Percentiles rank a stretch among this genome's conserved stretches.
phyloP scores from a whole-genome alignment of 2,797 vertebrate genomes.

The Chaunax sp. region DNA sequence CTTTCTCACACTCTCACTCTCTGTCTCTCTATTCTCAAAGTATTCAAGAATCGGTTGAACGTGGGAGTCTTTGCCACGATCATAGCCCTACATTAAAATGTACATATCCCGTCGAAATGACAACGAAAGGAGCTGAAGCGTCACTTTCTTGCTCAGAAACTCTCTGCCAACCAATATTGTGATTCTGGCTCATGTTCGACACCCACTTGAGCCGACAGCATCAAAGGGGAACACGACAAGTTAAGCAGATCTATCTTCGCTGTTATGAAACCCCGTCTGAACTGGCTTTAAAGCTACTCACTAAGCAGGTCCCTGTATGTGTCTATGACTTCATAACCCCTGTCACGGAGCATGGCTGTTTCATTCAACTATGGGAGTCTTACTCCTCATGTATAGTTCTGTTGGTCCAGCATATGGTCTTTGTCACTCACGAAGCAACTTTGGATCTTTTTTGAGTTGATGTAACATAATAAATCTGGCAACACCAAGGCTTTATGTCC shows the following conservation, averaged over 20 bases:
- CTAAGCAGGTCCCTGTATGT: slow-evolving; percentile 58
- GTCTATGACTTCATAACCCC: slow-evolving; percentile 66
- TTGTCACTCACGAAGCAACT: slow-evolving; percentile 16
- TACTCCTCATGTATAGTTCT: slow-evolving; percentile 34
- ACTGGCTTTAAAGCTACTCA: slow-evolving; percentile 75
- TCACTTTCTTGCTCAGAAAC: slow-evolving; percentile 70
- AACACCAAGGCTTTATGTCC: too few relatives aligned
- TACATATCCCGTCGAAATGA: slow-evolving; percentile 57
- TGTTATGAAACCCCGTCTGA: slow-evolving; percentile 72
- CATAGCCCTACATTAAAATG: slow-evolving; percentile 62
- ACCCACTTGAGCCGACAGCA: slow-evolving; percentile 74
- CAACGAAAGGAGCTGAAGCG: slow-evolving; percentile 68
- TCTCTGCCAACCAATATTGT: slow-evolving; percentile 63
- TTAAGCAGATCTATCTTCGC: slow-evolving; percentile 78
- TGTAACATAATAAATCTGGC: background rate
- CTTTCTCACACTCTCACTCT: background rate
- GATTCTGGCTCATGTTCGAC: slow-evolving; percentile 71
- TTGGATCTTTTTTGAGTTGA: slow-evolving; percentile 17
- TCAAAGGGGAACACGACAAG: slow-evolving; percentile 78
- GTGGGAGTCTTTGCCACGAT: slow-evolving; percentile 51
- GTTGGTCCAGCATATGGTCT: slow-evolving; percentile 50
- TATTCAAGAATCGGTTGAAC: slow-evolving; percentile 37
- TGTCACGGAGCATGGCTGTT: slow-evolving; percentile 58
- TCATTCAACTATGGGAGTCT: slow-evolving; percentile 60
- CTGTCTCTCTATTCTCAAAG: slow-evolving; percentile 14